Base-by-base conservation (phyloP, 2,113 vertebrate species). In the Carollia perspicillata region DNA sequence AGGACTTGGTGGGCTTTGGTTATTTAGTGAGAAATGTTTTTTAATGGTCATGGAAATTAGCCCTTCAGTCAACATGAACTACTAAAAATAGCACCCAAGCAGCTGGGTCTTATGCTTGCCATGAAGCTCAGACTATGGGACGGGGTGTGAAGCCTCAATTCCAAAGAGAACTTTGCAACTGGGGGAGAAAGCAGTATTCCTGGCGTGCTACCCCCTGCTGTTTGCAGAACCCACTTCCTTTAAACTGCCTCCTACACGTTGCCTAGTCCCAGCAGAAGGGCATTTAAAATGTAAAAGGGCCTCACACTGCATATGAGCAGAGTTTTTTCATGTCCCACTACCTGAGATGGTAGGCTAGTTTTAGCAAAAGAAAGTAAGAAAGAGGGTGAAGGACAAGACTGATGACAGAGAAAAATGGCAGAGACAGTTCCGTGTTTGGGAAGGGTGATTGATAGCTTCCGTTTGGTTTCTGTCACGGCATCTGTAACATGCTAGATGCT, bases 71-170 rank as follows among this genome's bases (percentile, higher is more conserved):
- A 97, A 86, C 86, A 98, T 81, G 44, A 95, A 37, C 84, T 89
- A 78, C 89, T 93, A 96, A 97, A 97, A 95, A 95, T 91, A 95
- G n/a, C 77, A 94, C 44, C 30, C 8, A 65, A 97, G 75, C 79
- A 97, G 92, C 89, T 96, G 85, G 78, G 75, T 97, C 92, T 95
- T 86, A 47, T 40, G 47, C 55, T 88, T 95, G 74, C 40, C 60
- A 80, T 68, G 79, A 96, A 95, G 63, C 65, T 96, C 89, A 93
- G 47, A 89, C 91, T 93, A 93, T 84, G 65, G 84, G 66, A 22
- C 95, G 37, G 69, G 92, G 40, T 81, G 84, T 95, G 80, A 97
- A 96, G 94, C 42, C 69, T 96, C 95, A 65, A 94, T 87, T 98
- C 35, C 78, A 93, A 42, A 93, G 33, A 95, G 89, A 93, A 93